A percentile compares a stretch with the other conserved stretches of the same genome.
Conservation (phyloP, 2,888 invertebrate species). For the Noctuana brunneofusca region DNA sequence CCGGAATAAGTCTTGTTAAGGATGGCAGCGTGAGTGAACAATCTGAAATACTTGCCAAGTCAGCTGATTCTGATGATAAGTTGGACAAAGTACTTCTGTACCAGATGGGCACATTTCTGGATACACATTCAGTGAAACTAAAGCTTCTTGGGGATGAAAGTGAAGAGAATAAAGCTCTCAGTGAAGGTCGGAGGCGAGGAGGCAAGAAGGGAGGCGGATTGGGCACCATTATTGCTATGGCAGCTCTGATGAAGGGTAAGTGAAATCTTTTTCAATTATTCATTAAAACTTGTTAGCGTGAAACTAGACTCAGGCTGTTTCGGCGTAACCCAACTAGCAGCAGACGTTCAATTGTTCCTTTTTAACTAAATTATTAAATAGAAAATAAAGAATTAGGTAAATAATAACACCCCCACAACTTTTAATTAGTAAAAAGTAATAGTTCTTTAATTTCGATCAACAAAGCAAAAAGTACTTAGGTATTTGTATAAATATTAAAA, state of each 20-base stretch:
- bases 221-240: conserved; percentile 2
- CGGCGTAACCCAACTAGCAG: too few species aligned
- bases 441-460: too few species aligned
- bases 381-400: too few species aligned
- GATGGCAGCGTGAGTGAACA: not conserved
- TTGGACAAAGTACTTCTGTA: conserved; percentile 12
- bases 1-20: conserved; percentile 19
- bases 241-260: conserved; percentile 23
- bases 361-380: too few species aligned
- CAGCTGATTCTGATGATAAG: conserved; percentile 11
- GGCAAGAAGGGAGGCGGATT: conserved; percentile 5
- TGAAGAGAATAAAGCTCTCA: conserved; percentile 6
- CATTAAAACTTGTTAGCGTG: too few species aligned
- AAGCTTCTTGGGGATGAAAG: not conserved
- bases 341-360: too few species aligned
- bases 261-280: too few species aligned
- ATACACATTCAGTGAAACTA: conserved; percentile 19
- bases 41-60: conserved; percentile 8
- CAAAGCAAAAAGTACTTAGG: too few species aligned
- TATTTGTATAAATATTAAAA: too few species aligned
- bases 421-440: too few species aligned
- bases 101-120: conserved; percentile 13
- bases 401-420: too few species aligned
- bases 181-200: not conserved
- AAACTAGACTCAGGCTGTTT: too few species aligned